A percentile compares a stretch with the other conserved stretches of the same genome.
Conservation (phyloP, 2,888 invertebrate species). For the Baronia brevicornis region DNA sequence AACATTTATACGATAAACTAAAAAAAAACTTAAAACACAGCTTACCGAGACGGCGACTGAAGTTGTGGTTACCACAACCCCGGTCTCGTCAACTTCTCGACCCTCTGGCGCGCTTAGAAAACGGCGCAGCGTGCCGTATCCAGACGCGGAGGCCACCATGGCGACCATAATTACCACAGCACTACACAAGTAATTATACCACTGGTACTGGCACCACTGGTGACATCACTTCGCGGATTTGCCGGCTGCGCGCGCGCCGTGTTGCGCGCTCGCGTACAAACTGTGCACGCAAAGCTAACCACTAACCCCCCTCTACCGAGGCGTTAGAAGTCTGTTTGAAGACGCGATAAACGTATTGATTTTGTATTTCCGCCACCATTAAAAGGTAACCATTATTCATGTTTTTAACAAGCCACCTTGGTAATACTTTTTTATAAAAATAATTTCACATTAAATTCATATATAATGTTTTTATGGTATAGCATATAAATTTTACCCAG, state of each 20-base stretch:
- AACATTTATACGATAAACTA: too few relatives aligned
- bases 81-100: conserved; percentile 39
- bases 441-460: too few relatives aligned
- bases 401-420: too few relatives aligned
- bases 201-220: conserved; percentile 55
- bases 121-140: conserved; percentile 69
- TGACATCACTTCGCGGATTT: conserved; percentile 38
- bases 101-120: conserved; percentile 68
- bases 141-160: conserved; percentile 70
- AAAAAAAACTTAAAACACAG: background rate
- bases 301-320: conserved; percentile 40
- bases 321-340: conserved; percentile 29
- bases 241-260: conserved; percentile 51
- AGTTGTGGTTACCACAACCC: conserved; percentile 49
- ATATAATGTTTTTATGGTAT: too few relatives aligned
- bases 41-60: conserved; percentile 71
- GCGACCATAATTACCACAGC: conserved; percentile 56
- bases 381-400: too few relatives aligned
- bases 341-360: conserved; percentile 40
- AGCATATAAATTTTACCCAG: too few relatives aligned
- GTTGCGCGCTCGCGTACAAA: conserved; percentile 27
- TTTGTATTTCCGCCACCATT: conserved; percentile 32
- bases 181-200: conserved; percentile 45
- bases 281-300: conserved; percentile 31
- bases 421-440: too few relatives aligned